A percentile compares a stretch with the other conserved stretches of the same genome.
Conservation (phyloP, 2,888 invertebrate genomes). For the Neoscelio sp. region DNA sequence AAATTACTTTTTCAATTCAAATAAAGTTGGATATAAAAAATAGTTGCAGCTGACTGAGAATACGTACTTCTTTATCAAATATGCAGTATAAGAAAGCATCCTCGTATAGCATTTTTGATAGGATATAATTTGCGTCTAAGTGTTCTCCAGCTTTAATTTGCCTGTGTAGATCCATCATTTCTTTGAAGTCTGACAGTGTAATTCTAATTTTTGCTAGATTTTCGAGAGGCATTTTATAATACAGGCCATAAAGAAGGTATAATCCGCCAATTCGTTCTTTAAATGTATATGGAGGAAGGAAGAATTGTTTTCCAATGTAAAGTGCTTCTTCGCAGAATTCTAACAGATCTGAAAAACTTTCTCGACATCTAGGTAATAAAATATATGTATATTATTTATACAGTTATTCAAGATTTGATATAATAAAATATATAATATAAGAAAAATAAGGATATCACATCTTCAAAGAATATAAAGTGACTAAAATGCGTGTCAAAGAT, state of each 20-base stretch:
- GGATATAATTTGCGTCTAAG: conserved; percentile 79
- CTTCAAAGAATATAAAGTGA: too few relatives aligned
- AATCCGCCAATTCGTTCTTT: conserved; percentile 78
- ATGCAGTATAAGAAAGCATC: conserved; percentile 76
- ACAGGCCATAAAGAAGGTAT: conserved; percentile 79
- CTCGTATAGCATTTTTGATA: conserved; percentile 76
- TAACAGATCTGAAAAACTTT: conserved; percentile 72
- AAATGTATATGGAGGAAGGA: conserved; percentile 71
- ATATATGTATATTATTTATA: too few relatives aligned
- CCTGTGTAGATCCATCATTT: conserved; percentile 73
- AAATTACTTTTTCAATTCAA: too few relatives aligned
- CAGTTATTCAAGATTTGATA: too few relatives aligned
- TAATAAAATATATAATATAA: too few relatives aligned
- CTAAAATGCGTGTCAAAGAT: too few relatives aligned
- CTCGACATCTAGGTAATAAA: conserved; percentile 71
- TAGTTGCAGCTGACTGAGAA: conserved; percentile 4
- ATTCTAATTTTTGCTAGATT: conserved; percentile 75
- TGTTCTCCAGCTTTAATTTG: conserved; percentile 77
- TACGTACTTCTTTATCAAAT: conserved; percentile 76
- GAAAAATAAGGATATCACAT: too few relatives aligned
- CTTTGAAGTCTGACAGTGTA: conserved; percentile 75
- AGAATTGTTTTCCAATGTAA: conserved; percentile 76
- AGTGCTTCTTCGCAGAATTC: conserved; percentile 80
- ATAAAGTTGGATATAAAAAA: conserved; percentile 14
- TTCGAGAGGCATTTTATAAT: conserved; percentile 78